These are phyloP conservation scores for Cossypha caffra DNA, from an alignment of 2,797 vertebrate genomes.

Conservation along the genomic window DNA sequence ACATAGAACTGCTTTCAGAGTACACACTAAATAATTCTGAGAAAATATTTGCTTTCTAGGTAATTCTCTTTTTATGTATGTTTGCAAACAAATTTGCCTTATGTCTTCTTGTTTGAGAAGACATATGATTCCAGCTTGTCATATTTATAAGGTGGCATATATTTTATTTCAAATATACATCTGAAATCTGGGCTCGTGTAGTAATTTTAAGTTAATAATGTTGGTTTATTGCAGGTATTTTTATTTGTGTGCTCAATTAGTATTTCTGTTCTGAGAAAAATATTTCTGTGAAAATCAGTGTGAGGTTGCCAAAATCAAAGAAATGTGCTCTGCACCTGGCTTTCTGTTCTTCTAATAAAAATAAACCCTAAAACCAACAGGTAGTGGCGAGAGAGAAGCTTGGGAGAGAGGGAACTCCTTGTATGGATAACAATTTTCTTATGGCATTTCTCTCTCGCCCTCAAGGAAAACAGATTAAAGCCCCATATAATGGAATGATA, in stretches of 20 bases:
- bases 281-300: background rate
- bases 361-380: background rate
- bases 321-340: background rate
- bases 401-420: background rate
- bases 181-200: background rate
- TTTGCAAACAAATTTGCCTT: constrained; percentile 71
- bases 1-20: background rate
- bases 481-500: background rate
- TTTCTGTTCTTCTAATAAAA: background rate
- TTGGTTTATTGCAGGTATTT: constrained; percentile 12
- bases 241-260: background rate
- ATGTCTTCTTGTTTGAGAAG: background rate
- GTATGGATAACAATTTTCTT: background rate
- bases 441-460: background rate
- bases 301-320: background rate
- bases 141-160: constrained; percentile 52
- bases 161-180: constrained; percentile 15
- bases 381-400: background rate
- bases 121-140: constrained; percentile 57
- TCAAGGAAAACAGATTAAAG: constrained; percentile 7
- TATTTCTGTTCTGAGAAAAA: background rate
- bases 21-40: constrained; percentile 26
- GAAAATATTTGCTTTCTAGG: constrained; percentile 54
- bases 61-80: constrained; percentile 32
- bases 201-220: background rate